Conservation (phyloP, 2,888 invertebrate species). For the Aporophyla nigra region DNA sequence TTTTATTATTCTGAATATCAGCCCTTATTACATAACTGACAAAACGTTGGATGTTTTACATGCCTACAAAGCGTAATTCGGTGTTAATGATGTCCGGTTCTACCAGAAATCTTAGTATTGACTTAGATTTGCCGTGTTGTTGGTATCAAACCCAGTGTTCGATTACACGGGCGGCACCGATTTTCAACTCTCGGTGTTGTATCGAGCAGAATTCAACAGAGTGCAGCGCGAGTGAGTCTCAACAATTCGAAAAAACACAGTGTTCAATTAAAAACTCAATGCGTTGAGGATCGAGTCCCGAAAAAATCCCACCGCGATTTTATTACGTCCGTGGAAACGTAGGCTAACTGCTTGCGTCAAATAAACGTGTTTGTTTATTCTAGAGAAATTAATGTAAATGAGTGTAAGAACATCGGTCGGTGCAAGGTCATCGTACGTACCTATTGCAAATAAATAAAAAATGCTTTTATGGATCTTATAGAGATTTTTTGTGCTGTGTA, state of each 20-base stretch:
- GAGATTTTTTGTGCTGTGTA: not conserved
- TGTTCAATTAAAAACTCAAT: too few relatives aligned
- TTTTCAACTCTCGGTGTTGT: too few relatives aligned
- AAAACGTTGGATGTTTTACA: not conserved
- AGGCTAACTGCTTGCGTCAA: not conserved
- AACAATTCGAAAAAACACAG: too few relatives aligned
- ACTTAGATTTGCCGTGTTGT: not conserved
- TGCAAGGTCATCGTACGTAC: constrained; percentile 34
- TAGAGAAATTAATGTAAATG: constrained; percentile 33
- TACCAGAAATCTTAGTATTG: not conserved
- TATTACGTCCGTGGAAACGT: too few relatives aligned
- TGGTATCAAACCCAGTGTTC: not conserved
- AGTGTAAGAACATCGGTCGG: constrained; percentile 2
- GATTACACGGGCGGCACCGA: too few relatives aligned
- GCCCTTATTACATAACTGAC: not conserved
- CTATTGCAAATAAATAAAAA: constrained; percentile 29
- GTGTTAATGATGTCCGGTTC: not conserved
- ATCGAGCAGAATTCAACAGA: too few relatives aligned
- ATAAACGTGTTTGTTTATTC: constrained; percentile 15
- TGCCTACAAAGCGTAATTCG: not conserved
- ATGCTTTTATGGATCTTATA: constrained; percentile 4
- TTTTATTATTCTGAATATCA: not conserved
- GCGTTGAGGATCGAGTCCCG: too few relatives aligned
- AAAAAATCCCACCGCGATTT: too few relatives aligned
- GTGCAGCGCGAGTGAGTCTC: too few relatives aligned